Base-by-base conservation (phyloP, 2,888 invertebrate genomes). In the Campopleginae sp. region DNA sequence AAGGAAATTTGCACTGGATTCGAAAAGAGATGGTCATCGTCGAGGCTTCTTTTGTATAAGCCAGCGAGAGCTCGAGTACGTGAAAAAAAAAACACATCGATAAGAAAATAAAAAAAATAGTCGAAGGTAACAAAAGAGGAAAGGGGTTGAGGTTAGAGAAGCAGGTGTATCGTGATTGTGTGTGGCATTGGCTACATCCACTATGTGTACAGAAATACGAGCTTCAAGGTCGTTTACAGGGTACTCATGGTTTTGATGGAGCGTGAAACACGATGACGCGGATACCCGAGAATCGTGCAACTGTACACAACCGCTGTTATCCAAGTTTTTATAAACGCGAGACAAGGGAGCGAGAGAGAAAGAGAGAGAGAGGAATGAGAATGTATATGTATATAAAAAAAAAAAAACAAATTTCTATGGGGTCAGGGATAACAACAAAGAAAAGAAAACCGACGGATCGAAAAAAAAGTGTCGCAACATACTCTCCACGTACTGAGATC, bases 261-360 rank as follows among this genome's bases (percentile, higher is more conserved):
- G 85, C 87, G 86, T 86, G 86, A 86, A 86, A 87, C 75, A 78
- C 83, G 86, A 87, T 82, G 84, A 86, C 82, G 63, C 78, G 74
- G 78, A 79, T 65, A 79, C 78, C 70, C 70, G 75, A 81, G 85
- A 81, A 72, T 46, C 75, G 75, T 48, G 65, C 70, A 70, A 78
- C 77, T 78, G 78, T 70, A 70, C 63, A 63, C 71, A 71, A 58
- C 58, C 19, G 61, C 19, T 54, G 42, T 51, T 68, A 31, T 44
- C 44, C 75, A 70, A 70, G 46, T 68, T 33, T 77, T 48, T 33
- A 48, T 44, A 23, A 78, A 68, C 58, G 19, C 1, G 19, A 17
- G 63, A 66, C 23, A 27, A 54, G 44, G 44, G 70, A 54, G 46
- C 63, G 38, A 76, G 38, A 65, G 51, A 66, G 54, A 77, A 58